These are phyloP conservation scores for Alces alces DNA, from an alignment of 2,113 vertebrate genomes.

Conservation along the genomic window DNA sequence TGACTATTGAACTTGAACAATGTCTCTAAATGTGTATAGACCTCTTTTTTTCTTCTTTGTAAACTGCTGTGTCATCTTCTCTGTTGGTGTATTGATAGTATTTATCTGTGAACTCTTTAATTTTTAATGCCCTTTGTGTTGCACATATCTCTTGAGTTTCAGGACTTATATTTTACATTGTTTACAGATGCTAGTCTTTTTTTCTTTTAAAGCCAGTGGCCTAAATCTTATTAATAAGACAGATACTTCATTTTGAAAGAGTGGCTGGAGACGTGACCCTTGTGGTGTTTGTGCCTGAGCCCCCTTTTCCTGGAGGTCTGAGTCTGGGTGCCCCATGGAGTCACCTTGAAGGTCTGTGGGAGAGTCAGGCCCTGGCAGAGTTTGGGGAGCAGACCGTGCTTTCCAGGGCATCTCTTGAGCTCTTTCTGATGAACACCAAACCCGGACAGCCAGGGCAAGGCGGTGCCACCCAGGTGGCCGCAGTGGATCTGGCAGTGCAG, in stretches of 20 bases:
- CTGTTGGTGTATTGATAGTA: not conserved
- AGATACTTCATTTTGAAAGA: constrained; percentile 20
- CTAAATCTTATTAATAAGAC: not conserved
- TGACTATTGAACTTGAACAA: not conserved
- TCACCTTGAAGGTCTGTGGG: not conserved
- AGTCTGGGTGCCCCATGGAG: not conserved
- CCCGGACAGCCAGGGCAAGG: not conserved
- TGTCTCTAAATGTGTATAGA: not conserved
- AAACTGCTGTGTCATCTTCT: not conserved
- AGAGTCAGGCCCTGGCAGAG: not conserved
- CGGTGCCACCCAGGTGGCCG: not conserved
- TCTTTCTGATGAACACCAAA: not conserved
- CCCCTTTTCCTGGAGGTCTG: not conserved
- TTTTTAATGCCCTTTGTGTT: constrained; percentile 14
- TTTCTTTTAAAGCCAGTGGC: not conserved
- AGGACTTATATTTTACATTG: not conserved
- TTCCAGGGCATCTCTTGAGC: not conserved
- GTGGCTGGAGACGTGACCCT: not conserved
- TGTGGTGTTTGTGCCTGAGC: not conserved
- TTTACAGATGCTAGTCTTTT: not conserved
- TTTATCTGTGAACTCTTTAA: not conserved
- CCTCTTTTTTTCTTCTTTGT: not conserved
- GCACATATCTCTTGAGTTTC: not conserved
- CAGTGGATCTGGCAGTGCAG: not conserved
- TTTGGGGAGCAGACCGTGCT: not conserved